A percentile compares a stretch with the other conserved stretches of the same genome.
phyloP scores from a whole-genome alignment of 2,113 vertebrate genomes.

The Leiothrix lutea region DNA sequence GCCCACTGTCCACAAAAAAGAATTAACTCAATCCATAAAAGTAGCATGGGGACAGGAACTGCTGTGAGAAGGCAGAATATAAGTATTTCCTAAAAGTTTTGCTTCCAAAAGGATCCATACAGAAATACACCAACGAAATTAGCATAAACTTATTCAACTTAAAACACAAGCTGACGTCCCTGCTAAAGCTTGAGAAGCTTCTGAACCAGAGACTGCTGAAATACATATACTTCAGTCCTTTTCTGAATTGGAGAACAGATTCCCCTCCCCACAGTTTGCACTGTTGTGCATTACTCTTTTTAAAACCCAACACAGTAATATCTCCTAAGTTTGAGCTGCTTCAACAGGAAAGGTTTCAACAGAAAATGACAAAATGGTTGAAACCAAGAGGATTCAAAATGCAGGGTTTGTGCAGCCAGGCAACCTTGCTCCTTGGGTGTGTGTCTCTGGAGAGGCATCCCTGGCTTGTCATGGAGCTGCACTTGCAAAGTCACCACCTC shows the following conservation, averaged over 20 bases:
- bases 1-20: background rate
- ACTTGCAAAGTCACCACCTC: background rate
- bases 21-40: background rate
- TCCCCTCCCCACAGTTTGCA: background rate
- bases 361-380: background rate
- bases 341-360: background rate
- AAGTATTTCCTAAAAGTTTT: background rate
- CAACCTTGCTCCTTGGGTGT: background rate
- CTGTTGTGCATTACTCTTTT: background rate
- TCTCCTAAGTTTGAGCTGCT: background rate
- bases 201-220: background rate
- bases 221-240: background rate
- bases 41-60: background rate
- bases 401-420: background rate
- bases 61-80: background rate
- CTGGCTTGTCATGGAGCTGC: fast-evolving
- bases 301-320: background rate
- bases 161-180: background rate
- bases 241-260: background rate
- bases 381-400: background rate
- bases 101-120: background rate
- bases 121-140: background rate
- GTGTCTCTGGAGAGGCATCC: background rate
- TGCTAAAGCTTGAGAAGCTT: background rate
- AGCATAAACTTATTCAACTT: background rate